Evolutionary conservation across 2,797 vertebrate genomes (phyloP).

Genomic region (Podarcis siculus): DNA sequence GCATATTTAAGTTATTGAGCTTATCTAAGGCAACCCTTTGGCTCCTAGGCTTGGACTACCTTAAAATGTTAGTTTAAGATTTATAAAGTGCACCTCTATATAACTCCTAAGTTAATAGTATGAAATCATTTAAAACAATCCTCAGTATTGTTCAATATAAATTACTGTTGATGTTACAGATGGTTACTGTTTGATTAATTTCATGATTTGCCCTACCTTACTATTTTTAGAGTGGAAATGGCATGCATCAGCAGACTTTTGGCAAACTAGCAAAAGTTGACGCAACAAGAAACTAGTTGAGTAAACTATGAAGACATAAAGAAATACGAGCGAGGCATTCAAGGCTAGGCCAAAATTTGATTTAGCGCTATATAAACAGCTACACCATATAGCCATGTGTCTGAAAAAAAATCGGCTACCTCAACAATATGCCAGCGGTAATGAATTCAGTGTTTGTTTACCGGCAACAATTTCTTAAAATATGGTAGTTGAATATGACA

Average conservation of each 20-base stretch:
- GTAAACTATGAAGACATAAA: background rate
- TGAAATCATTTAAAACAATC: too few relatives aligned
- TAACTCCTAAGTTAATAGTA: too few relatives aligned
- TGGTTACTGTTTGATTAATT: conserved; percentile 39
- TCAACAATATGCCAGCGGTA: background rate
- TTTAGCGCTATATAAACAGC: background rate
- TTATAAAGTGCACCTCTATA: background rate
- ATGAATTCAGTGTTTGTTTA: conserved; percentile 7
- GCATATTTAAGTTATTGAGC: too few relatives aligned
- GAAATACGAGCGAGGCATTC: background rate
- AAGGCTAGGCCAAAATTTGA: conserved; percentile 14
- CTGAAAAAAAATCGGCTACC: background rate
- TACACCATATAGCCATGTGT: background rate
- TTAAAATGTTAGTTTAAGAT: background rate
- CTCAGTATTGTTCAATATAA: background rate
- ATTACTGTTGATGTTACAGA: conserved; percentile 12
- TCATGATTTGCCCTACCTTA: conserved; percentile 36
- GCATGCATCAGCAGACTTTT: conserved; percentile 20
- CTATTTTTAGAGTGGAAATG: conserved; percentile 42
- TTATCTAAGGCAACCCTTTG: background rate
- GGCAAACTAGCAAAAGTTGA: conserved; percentile 27
- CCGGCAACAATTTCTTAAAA: background rate
- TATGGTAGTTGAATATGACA: background rate
- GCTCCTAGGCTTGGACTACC: background rate
- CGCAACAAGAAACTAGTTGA: background rate